Base-by-base conservation (phyloP, 2,888 invertebrate species). In the Lochmaea crataegi region DNA sequence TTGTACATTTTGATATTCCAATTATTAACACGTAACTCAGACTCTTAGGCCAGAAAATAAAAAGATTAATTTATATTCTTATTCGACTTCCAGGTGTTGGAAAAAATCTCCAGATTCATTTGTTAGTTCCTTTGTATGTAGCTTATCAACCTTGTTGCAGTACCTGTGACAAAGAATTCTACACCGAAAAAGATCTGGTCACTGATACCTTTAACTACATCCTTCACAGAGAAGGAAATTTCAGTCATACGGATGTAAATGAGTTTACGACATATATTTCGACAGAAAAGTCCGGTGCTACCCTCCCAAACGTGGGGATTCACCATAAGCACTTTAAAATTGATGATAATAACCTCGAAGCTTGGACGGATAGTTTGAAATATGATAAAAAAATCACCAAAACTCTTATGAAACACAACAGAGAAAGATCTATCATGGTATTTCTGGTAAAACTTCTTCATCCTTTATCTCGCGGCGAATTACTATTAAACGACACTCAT, bases 81-180 rank as follows among this genome's bases (percentile, higher is more conserved):
- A 16, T 16, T 53, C 14, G n/a, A 32, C 22, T 80, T 64, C 77
- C 77, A 22, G 79, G 66, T 11, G 79, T 81, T 9, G 82, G 80
- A 2, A 76, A 77, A 45, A 79, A 81, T 51, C 92, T 94, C 5
- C 95, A 96, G 0, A 90, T 92, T 80, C 84, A 80, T 26, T 6
- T 80, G 10, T 51, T 68, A 16, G 75, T 82, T 38, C 82, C 82
- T 0, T 10, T 82, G 6, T 82, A 76, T 68, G 73, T 81, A 12
- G 69, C 75, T 3, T 73, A 70, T n/a, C 63, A 72, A 7, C 74
- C 74, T 6, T 18, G 32, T 32, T 32, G 53, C 22, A 74, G 64
- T 51, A 65, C 57, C 2, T 69, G 73, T 42, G 26, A 75, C 1
- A 60, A 68, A 53, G 78, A 79, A 18, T 75, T 75, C n/a, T 83